Base-by-base conservation (phyloP, 2,888 invertebrate genomes). In the Encarsia formosa region DNA sequence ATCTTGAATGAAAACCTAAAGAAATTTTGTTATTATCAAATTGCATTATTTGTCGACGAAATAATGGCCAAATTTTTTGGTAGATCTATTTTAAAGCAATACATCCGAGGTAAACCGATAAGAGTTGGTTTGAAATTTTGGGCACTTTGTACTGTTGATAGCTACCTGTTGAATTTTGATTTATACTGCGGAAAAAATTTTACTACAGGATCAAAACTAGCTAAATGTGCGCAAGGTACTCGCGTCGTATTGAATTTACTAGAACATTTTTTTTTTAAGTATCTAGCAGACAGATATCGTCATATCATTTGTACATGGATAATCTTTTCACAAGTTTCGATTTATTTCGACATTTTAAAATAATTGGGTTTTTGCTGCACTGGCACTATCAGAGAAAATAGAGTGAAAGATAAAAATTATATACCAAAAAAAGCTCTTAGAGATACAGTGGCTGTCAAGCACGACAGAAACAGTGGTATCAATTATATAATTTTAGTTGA, bases 41-140 rank as follows among this genome's bases (percentile, higher is more conserved):
- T 50, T 32, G 52, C 54, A 39, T 31, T 60, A 22, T 56, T 54
- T 16, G 26, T 58, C 6, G 56, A 59, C 38, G 56, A 59, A 49
- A 59, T 54, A 51, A 59, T 59, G 57, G 56, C 42, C 8, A 57
- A 53, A 49, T 60, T 38, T 18, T 55, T 47, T 52, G 58, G 47
- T 8, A 37, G 52, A 41, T 55, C 54, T 1, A n/a, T 23, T 5
- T 16, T 61, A 22, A 57, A 59, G 39, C 56, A 59, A 37, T 59
- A 57, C 31, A 57, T 60, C n/a, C 47, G 45, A 26, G 53, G 52
- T 22, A 61, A 61, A 55, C 54, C 59, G 11, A 49, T 39, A 26
- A 43, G 56, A 49, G 59, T 57, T 46, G 59, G 57, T 8, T n/a
- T 59, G 4, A 60, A 59, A 57, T 49, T 57, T 42, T 61, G 58